A percentile compares a stretch with the other conserved stretches of the same genome.
phyloP scores from a whole-genome alignment of 2,113 vertebrate genomes.

The Myrmophylax atrothorax region DNA sequence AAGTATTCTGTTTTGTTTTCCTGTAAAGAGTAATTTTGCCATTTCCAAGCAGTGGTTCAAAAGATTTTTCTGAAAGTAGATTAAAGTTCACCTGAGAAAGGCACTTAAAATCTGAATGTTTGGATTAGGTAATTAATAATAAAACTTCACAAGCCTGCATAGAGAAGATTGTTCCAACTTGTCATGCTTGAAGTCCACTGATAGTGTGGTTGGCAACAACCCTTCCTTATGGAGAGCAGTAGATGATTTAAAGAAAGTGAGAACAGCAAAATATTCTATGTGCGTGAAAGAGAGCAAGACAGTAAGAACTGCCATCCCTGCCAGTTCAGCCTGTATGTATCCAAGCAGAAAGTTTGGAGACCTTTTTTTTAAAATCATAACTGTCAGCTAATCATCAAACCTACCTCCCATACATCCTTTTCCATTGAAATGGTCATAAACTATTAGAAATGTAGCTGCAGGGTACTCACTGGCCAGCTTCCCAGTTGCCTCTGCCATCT shows the following conservation, averaged over 20 bases:
- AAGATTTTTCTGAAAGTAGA: background rate
- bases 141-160: background rate
- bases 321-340: background rate
- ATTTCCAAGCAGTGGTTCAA: background rate
- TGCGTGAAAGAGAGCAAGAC: background rate
- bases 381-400: background rate
- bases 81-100: background rate
- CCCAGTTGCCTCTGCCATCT: conserved; percentile 52
- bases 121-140: background rate
- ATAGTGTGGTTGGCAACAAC: background rate
- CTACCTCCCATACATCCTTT: background rate
- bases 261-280: background rate
- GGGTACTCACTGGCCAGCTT: conserved; percentile 5
- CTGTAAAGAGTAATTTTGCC: background rate
- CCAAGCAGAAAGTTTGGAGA: background rate
- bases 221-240: background rate
- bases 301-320: background rate
- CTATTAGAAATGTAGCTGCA: background rate
- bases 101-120: background rate
- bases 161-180: background rate
- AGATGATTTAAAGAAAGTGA: background rate
- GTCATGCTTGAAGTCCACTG: background rate
- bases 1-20: background rate
- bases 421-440: conserved; percentile 49
- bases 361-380: background rate